A percentile compares a stretch with the other conserved stretches of the same genome.
phyloP scores from a whole-genome alignment of 1,140 invertebrate species.

The Neotoxoptera formosana region DNA sequence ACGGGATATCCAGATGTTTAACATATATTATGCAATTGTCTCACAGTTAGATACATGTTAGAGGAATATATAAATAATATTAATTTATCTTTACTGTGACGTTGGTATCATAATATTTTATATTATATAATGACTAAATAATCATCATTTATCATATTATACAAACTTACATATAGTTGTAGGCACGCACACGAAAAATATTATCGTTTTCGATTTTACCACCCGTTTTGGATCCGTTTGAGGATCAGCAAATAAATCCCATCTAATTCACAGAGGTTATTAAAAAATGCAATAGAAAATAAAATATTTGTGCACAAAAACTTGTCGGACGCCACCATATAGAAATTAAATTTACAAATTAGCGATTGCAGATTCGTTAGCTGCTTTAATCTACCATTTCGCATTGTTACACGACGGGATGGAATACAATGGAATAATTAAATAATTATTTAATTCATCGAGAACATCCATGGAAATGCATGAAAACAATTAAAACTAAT shows the following conservation, averaged over 20 bases:
- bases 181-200: neutral
- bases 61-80: neutral
- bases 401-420: neutral
- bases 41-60: neutral
- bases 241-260: neutral
- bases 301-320: neutral
- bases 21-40: neutral
- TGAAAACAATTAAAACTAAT: neutral
- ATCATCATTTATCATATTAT: neutral
- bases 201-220: neutral
- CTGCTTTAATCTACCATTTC: neutral
- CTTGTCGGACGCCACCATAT: neutral
- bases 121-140: neutral
- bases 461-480: neutral
- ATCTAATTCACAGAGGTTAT: neutral
- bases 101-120: neutral
- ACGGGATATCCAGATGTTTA: conserved; percentile 19
- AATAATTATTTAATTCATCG: neutral
- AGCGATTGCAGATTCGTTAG: neutral
- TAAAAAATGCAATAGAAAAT: neutral
- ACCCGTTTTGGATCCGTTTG: neutral
- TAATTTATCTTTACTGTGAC: neutral
- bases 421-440: neutral
- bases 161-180: neutral
- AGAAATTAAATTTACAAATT: neutral